Evolutionary conservation across 2,113 vertebrate genomes (phyloP).

Genomic region (Poecilia latipinna): DNA sequence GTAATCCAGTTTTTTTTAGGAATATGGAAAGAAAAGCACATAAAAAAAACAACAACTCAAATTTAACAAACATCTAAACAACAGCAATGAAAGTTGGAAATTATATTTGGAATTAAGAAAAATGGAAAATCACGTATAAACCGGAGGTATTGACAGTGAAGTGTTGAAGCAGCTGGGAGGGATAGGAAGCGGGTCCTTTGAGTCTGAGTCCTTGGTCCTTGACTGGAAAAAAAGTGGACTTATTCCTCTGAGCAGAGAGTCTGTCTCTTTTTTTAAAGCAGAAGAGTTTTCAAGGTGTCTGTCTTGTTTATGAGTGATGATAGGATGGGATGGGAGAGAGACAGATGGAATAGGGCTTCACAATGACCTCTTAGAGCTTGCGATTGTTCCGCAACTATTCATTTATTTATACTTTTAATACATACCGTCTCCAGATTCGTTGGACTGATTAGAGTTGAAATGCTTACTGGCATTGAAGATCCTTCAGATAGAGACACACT

Average conservation of each 20-base stretch:
- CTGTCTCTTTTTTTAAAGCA: neutral
- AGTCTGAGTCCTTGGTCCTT: neutral
- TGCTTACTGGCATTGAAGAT: neutral
- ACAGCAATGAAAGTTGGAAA: neutral
- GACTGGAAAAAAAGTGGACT: neutral
- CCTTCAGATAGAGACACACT: neutral
- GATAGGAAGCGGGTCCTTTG: neutral
- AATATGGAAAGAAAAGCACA: too few relatives aligned
- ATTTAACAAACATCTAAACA: neutral
- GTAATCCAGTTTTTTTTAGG: too few relatives aligned
- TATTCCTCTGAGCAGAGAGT: neutral
- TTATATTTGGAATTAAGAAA: neutral
- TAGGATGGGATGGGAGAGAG: neutral
- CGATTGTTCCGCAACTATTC: neutral
- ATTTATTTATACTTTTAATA: neutral
- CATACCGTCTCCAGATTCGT: conserved; percentile 47
- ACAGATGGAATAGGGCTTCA: neutral
- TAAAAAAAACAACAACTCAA: too few relatives aligned
- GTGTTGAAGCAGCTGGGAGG: neutral
- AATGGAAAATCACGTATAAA: neutral
- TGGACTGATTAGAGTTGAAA: conserved; percentile 50
- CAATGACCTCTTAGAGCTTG: neutral
- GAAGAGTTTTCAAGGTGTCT: neutral
- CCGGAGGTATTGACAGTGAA: neutral
- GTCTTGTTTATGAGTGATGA: neutral